Evolutionary conservation across 1,140 invertebrate species (phyloP).

Genomic region (Hydropsyche tenuis): DNA sequence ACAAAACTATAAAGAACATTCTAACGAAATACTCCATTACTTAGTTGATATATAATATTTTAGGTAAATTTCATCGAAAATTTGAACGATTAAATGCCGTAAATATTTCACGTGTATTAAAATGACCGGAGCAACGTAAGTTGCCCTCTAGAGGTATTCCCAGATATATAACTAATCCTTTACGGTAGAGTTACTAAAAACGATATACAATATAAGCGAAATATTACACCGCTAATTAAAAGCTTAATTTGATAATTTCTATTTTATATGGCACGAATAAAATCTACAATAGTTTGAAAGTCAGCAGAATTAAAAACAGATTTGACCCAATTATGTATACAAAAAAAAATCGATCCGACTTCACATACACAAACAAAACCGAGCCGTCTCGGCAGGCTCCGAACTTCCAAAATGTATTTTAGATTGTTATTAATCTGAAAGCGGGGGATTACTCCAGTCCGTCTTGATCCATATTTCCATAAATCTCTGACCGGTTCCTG

Average conservation of each 20-base stretch:
- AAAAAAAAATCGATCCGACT: background rate
- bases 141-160: conserved; percentile 2
- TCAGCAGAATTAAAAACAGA: too few species aligned
- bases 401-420: conserved; percentile 18
- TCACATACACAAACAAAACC: background rate
- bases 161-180: conserved; percentile 30
- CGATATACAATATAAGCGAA: background rate
- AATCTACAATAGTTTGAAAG: too few species aligned
- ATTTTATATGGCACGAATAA: too few species aligned
- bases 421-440: conserved; percentile 22
- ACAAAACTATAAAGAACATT: too few species aligned
- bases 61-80: too few species aligned
- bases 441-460: conserved; percentile 8
- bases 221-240: too few species aligned
- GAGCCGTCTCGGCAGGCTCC: background rate
- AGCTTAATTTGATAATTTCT: too few species aligned
- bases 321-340: background rate
- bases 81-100: too few species aligned
- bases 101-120: too few species aligned
- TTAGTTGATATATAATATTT: too few species aligned
- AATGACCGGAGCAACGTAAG: too few species aligned
- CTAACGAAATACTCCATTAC: too few species aligned
- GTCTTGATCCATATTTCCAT: conserved; percentile 44
- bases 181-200: background rate
- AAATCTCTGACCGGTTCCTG: conserved; percentile 27